phyloP scores from a whole-genome alignment of 2,797 vertebrate species.

The Anas bahamensis region DNA sequence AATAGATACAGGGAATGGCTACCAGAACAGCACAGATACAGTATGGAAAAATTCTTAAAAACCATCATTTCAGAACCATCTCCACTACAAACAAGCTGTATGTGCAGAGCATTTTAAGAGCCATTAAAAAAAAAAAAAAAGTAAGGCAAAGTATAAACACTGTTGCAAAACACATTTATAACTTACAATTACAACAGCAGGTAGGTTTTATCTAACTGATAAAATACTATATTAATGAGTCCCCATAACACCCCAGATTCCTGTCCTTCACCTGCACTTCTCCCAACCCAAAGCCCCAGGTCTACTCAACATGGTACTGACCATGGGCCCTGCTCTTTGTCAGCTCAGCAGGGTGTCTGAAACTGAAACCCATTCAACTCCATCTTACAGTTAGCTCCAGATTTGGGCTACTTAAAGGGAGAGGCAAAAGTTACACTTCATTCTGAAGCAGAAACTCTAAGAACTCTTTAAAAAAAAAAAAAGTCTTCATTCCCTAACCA shows the following conservation, averaged over 20 bases:
- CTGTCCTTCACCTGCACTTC: not conserved
- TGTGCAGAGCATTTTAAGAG: not conserved
- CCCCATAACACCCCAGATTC: not conserved
- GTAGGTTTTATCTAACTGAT: not conserved
- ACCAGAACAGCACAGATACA: not conserved
- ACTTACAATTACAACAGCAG: not conserved
- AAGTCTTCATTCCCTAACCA: not conserved
- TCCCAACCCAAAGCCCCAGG: not conserved
- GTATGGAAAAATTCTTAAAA: not conserved
- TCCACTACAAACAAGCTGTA: not conserved
- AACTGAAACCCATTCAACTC: not conserved
- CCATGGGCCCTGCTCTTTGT: not conserved
- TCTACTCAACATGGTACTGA: not conserved
- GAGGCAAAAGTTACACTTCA: not conserved
- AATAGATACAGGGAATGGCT: not conserved
- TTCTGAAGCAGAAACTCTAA: not conserved
- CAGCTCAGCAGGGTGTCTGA: not conserved
- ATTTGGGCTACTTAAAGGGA: not conserved
- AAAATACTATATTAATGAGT: not conserved
- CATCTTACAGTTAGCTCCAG: not conserved
- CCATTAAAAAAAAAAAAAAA: not conserved
- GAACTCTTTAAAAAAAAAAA: not conserved
- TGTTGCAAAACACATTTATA: not conserved
- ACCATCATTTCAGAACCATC: not conserved
- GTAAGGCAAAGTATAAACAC: not conserved